Evolutionary conservation across 2,888 invertebrate genomes (phyloP).

Genomic region (Lasioglossum zephyrum): DNA sequence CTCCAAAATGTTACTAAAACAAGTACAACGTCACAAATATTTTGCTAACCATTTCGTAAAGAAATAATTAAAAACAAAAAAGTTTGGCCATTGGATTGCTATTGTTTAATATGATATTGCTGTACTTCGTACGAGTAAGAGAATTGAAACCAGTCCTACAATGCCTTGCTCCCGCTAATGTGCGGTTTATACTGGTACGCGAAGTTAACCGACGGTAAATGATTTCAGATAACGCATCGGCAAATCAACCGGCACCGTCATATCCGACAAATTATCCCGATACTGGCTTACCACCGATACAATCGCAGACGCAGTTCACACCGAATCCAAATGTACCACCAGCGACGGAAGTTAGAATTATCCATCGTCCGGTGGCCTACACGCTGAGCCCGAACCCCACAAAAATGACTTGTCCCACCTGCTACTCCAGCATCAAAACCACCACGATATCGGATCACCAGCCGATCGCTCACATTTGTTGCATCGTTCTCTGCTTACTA

Average conservation of each 20-base stretch:
- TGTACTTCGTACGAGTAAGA: not conserved
- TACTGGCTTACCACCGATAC: conserved; percentile 47
- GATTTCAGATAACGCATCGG: conserved; percentile 68
- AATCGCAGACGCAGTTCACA: conserved; percentile 45
- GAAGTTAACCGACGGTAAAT: not conserved
- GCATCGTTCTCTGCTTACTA: conserved; percentile 82
- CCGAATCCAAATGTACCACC: conserved; percentile 58
- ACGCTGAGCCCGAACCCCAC: conserved; percentile 79
- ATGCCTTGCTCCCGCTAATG: not conserved
- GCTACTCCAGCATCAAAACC: conserved; percentile 84
- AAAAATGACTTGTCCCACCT: conserved; percentile 84
- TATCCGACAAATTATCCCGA: conserved; percentile 56
- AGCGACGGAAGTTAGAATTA: conserved; percentile 74
- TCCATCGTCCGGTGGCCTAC: conserved; percentile 77
- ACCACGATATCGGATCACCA: conserved; percentile 84
- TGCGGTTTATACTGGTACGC: not conserved
- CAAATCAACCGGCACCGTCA: conserved; percentile 53
- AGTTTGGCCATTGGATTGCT: no score
- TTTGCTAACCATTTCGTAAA: no score
- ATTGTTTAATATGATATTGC: not conserved
- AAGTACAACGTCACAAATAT: no score
- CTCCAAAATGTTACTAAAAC: no score
- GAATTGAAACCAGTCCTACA: not conserved
- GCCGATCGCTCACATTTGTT: conserved; percentile 84
- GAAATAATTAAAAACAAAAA: no score